Percentiles rank a stretch among this genome's conserved stretches.
phyloP scores from a whole-genome alignment of 2,797 vertebrate genomes.

The Rhabdomys pumilio region DNA sequence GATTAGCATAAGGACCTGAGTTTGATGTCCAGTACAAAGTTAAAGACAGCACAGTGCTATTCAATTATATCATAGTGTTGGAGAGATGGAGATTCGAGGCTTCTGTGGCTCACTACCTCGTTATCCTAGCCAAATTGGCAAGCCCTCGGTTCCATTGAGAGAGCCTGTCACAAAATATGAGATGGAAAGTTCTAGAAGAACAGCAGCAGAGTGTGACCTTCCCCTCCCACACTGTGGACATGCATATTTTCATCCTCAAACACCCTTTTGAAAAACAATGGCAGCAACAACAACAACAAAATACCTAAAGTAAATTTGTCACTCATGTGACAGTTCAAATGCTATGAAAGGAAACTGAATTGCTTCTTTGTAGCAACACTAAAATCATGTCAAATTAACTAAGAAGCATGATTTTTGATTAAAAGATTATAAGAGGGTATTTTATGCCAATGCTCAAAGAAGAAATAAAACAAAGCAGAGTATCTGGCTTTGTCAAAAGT shows the following conservation, averaged over 20 bases:
- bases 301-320: neutral
- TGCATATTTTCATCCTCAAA: neutral
- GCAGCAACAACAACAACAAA: neutral
- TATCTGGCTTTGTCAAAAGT: slow-evolving; percentile 1
- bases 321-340: slow-evolving; percentile 17
- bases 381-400: neutral
- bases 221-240: neutral
- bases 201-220: neutral
- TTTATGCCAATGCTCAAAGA: slow-evolving; percentile 24
- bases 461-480: neutral
- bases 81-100: neutral
- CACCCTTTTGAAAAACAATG: neutral
- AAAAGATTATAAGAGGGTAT: neutral
- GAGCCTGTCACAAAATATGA: neutral
- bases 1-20: neutral
- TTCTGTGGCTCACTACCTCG: neutral
- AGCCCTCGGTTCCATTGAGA: neutral
- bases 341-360: slow-evolving; percentile 26
- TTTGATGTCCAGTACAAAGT: neutral
- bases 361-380: neutral
- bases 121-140: neutral
- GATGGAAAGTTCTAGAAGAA: neutral
- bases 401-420: slow-evolving; percentile 42
- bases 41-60: neutral
- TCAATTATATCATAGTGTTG: neutral